Evolutionary conservation across 35 echinoderm and acorn worm species (phyloP).

Genomic region (Strongylocentrotus purpuratus): DNA sequence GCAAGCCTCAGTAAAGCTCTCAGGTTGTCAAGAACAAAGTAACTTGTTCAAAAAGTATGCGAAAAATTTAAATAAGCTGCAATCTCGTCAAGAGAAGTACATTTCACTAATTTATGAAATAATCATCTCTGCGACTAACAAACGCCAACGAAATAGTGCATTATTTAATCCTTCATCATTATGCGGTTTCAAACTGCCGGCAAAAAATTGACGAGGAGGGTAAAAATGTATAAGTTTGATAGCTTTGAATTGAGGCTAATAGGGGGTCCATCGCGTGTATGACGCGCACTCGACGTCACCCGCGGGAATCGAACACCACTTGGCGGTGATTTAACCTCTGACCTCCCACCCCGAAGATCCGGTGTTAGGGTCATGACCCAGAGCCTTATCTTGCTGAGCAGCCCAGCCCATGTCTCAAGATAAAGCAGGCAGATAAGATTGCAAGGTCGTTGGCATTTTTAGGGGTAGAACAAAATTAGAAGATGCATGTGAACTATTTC

Average conservation of each 20-base stretch:
- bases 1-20: too few species aligned
- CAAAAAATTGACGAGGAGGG: neutral
- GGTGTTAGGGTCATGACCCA: slow-evolving; percentile 6
- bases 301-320: neutral
- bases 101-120: neutral
- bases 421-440: too few species aligned
- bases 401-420: neutral
- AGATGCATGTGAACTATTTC: neutral
- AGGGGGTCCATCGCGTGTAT: neutral
- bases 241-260: neutral
- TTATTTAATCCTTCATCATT: neutral
- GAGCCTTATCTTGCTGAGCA: slow-evolving; percentile 24
- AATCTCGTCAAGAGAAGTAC: too few species aligned
- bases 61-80: too few species aligned
- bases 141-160: neutral
- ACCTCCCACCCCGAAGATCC: slow-evolving; percentile 29
- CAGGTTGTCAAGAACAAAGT: too few species aligned
- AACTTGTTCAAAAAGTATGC: too few species aligned
- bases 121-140: neutral
- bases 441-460: neutral
- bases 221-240: neutral
- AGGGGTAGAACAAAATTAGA: neutral
- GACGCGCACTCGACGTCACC: slow-evolving; percentile 1
- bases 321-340: slow-evolving; percentile 30
- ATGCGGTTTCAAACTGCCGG: too few species aligned